Evolutionary conservation across 1,140 invertebrate genomes (phyloP).

Genomic region (Probaryconus sp.): DNA sequence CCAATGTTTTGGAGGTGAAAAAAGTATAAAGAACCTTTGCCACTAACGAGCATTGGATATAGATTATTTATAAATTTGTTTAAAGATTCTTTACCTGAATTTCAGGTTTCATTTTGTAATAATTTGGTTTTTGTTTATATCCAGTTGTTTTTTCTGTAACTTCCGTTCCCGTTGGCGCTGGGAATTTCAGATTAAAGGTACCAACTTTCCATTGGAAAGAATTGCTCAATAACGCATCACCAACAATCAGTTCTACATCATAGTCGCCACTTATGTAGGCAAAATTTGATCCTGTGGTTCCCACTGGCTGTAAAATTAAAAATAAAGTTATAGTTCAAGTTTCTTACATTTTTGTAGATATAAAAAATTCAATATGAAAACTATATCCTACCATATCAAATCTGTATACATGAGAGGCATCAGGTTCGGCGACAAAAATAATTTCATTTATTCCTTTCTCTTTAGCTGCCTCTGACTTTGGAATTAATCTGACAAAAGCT

Average conservation of each 20-base stretch:
- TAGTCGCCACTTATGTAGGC: constrained; percentile 87
- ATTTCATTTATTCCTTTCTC: constrained; percentile 87
- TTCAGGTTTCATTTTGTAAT: constrained; percentile 86
- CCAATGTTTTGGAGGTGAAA: constrained; percentile 74
- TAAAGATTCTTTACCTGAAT: constrained; percentile 82
- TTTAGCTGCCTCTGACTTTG: constrained; percentile 71
- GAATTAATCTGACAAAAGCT: constrained; percentile 90
- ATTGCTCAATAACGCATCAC: constrained; percentile 93
- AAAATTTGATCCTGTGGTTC: constrained; percentile 89
- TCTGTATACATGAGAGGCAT: constrained; percentile 89
- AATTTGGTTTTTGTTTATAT: constrained; percentile 72
- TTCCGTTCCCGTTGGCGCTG: constrained; percentile 71
- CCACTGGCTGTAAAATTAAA: constrained; percentile 84
- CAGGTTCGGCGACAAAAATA: constrained; percentile 95
- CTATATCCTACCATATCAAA: constrained; percentile 88
- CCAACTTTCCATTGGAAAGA: constrained; percentile 92
- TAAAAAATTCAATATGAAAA: no score
- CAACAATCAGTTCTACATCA: constrained; percentile 90
- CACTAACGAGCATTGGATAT: constrained; percentile 77
- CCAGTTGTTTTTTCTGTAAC: constrained; percentile 68
- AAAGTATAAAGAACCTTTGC: constrained; percentile 61
- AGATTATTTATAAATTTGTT: no score
- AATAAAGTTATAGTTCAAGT: constrained; percentile 9
- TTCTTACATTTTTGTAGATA: background rate
- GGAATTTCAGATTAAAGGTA: constrained; percentile 86